Evolutionary conservation across 1,140 invertebrate species (phyloP), one percentile per base, ranked within the genome.

Genomic region (Hycleus cichorii): DNA sequence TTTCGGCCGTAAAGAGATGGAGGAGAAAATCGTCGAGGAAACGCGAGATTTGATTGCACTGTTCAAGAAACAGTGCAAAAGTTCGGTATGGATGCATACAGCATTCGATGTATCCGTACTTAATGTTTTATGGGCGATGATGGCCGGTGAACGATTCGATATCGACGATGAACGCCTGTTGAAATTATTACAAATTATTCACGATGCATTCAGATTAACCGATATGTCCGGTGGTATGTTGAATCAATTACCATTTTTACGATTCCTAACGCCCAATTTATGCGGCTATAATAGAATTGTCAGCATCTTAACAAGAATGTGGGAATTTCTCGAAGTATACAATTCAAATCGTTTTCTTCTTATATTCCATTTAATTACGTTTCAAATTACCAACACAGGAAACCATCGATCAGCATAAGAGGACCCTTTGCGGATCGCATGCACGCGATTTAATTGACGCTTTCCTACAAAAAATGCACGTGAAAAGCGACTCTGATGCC

Each of bases 71-170:
- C n/a, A 60, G n/a, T 67, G 59, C 4, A 67, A 62, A 0, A 55
- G 62, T 55, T 68, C 75, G 0, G 62, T 84, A 2, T 49, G 63
- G 0, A 78, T 83, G 49, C 77, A 82, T 49, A 64, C 67, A 4
- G 74, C 77, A 39, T 83, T 88, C 54, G 80, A 83, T 54, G 72
- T 86, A 1, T 74, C 80, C 0, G 78, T 86, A 3, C 65, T 88
- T 1, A 91, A 90, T 72, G 81, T 85, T 3, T 71, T 91, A 1
- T 91, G 88, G 84, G 76, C 75, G 38, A 77, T 90, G 64, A 76
- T 88, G 1, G 85, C 86, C 39, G 86, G 87, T 2, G 77, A 76
- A 64, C 77, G 80, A 65, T 85, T 83, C 62, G 71, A 78, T 27
- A 74, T 83, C 39, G 69, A 77, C 9, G 79, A 87, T 62, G 44